Base-by-base conservation (phyloP, 2,797 vertebrate species). In the Channallabes apus region DNA sequence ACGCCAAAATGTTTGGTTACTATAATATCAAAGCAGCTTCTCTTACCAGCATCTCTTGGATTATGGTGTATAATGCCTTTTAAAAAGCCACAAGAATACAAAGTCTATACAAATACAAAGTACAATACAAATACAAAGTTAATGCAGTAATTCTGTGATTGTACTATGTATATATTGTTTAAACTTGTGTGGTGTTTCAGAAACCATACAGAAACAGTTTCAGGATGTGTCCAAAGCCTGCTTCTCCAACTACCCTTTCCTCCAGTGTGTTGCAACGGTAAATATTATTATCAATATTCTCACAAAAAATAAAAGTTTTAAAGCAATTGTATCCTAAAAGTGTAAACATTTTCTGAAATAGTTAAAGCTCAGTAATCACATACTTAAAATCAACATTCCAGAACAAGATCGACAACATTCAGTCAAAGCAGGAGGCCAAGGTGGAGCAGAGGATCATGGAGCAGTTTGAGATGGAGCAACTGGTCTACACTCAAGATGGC, bases 391-490 rank as follows among this genome's bases (percentile, higher is more conserved):
- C n/a, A n/a, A 38, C 9, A 56, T 32, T 27, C 3, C 67, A 96
- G 96, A 3, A 82, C 78, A 95, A 86, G 89, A 92, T 96, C 2
- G 92, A 94, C 88, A 90, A 90, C 64, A 92, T 95, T 9, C 91
- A 85, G 78, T 51, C 82, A 0, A 86, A 88, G 0, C 93, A 93
- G 83, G 90, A 88, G 27, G 64, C 0, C 0, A 90, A 91, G 12
- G 93, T 93, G 0, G 90, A 93, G 89, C 83, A 81, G 61, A 29
- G 8, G 0, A 92, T 96, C 84, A 61, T 35, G 22, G 87, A 86
- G 1, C 94, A 96, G 85, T 95, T 96, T 89, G 89, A 92, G 77
- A 95, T 96, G 93, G 96, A 96, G 87, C 90, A 89, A 61, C 88
- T 93, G 0, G 85, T 96, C 29, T 96, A 92, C 87, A 95, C 94